Percentiles rank a stretch among this genome's conserved stretches.
Evolutionary conservation across 2,888 invertebrate genomes (phyloP).

Genomic region (Anagyrus pseudococci): DNA sequence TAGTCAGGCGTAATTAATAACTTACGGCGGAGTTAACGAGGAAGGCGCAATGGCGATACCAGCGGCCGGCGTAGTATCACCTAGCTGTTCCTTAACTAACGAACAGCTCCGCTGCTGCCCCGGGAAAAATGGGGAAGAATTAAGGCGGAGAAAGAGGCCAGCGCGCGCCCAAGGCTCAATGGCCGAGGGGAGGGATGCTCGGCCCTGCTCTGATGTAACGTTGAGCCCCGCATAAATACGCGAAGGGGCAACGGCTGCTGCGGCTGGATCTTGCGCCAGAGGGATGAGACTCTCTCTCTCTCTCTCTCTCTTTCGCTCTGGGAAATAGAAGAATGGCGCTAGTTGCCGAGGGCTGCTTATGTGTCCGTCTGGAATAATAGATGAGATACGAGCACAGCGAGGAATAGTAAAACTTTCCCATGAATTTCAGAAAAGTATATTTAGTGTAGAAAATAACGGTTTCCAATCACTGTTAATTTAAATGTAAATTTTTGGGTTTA

Average conservation of each 20-base stretch:
- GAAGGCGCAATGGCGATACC: constrained; percentile 45
- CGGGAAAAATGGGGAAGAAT: constrained; percentile 20
- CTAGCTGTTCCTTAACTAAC: constrained; percentile 35
- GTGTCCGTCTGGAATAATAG: no score
- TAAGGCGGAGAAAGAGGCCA: constrained; percentile 34
- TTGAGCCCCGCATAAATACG: constrained; percentile 28
- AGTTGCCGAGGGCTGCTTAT: no score
- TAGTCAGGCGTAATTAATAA: constrained; percentile 61
- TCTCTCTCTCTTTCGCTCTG: no score
- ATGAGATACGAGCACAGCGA: no score
- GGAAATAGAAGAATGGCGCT: no score
- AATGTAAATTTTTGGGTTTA: no score
- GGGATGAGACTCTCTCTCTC: no score
- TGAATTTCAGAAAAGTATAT: no score
- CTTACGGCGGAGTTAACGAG: constrained; percentile 56
- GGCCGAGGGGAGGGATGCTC: constrained; percentile 42
- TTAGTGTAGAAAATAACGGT: no score
- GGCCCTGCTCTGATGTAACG: constrained; percentile 27
- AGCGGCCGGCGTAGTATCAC: constrained; percentile 35
- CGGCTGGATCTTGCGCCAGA: background rate
- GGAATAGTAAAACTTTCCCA: no score
- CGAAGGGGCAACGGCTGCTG: constrained; percentile 12
- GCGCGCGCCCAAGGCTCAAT: constrained; percentile 40
- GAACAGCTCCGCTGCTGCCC: background rate
- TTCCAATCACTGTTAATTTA: no score